These are phyloP conservation scores for western clawed frog (Xenopus tropicalis) DNA, from an alignment of 2,113 vertebrate species.

Conservation along the genomic window UCB_Xtro_10.0 CM004451.2:65205001-65205500, in stretches of 20 bases:
- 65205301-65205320: constrained; percentile 57
- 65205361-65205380: constrained; percentile 83
- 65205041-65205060: neutral
- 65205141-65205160: neutral
- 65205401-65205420: constrained; percentile 82
- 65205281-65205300: constrained; percentile 49
- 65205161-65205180: neutral
- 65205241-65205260: constrained; percentile 47
- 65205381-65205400: constrained; percentile 88
- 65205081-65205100: neutral
- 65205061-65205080: neutral
- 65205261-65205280: constrained; percentile 47
- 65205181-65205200: neutral
- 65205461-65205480: constrained; percentile 79
- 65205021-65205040: neutral
- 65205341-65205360: constrained; percentile 85
- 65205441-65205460: constrained; percentile 83
- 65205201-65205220: neutral
- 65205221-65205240: neutral
- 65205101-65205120: too few relatives aligned
- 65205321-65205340: constrained; percentile 80
- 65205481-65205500: constrained; percentile 93
- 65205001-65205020: neutral
- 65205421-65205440: constrained; percentile 81
- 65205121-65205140: neutral